Percentiles rank a stretch among this genome's conserved stretches.
Evolutionary conservation across 2,888 invertebrate genomes (phyloP).

Genomic region (Julus scanicus): DNA sequence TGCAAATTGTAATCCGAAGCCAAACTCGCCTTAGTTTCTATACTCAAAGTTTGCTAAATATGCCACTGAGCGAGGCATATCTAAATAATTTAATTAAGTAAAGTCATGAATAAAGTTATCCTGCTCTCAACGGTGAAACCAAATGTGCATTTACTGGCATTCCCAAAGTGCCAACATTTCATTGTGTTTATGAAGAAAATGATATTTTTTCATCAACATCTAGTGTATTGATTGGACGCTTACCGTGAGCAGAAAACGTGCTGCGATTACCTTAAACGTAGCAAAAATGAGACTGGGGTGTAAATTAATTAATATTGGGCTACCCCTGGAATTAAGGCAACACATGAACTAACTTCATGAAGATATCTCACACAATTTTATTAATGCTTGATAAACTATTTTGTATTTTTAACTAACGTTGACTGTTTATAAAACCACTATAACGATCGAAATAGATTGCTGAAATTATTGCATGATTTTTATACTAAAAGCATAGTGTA

Average conservation of each 20-base stretch:
- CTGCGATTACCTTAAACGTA: neutral
- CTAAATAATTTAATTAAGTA: neutral
- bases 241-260: neutral
- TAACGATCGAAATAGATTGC: too few species aligned
- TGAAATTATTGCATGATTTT: neutral
- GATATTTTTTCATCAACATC: slow-evolving; percentile 32
- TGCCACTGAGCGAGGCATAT: neutral
- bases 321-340: neutral
- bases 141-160: neutral
- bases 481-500: neutral
- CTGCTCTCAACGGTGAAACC: neutral
- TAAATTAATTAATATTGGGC: neutral
- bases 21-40: neutral
- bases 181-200: neutral
- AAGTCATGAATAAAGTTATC: slow-evolving; percentile 26
- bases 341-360: neutral
- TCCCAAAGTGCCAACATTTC: neutral
- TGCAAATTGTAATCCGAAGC: neutral
- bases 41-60: neutral
- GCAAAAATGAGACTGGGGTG: neutral
- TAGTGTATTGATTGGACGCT: neutral
- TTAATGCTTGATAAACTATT: neutral
- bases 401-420: too few species aligned
- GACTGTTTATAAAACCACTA: too few species aligned
- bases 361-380: neutral